Conservation (phyloP, 2,113 vertebrate genomes). For the Desmodus rotundus region DNA sequence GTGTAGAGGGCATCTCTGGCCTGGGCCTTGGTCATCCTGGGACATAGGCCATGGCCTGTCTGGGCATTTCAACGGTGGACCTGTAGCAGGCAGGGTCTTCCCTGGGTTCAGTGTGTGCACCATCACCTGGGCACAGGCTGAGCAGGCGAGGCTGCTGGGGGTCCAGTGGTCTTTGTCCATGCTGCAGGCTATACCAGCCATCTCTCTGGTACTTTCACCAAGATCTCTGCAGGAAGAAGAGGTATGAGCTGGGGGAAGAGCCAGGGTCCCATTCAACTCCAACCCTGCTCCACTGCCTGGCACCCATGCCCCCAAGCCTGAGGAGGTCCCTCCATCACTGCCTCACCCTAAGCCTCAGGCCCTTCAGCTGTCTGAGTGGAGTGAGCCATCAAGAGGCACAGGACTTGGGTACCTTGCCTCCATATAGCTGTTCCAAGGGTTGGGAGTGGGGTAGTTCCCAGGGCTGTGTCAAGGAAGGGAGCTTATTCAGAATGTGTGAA, state of each 20-base stretch:
- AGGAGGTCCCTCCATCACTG: neutral
- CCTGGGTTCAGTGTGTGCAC: conserved; percentile 19
- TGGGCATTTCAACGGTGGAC: neutral
- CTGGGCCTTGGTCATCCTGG: conserved; percentile 54
- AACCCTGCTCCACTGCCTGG: neutral
- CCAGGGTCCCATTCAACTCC: neutral
- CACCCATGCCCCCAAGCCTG: neutral
- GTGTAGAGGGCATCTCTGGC: neutral
- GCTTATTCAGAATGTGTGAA: neutral
- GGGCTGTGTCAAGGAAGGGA: neutral
- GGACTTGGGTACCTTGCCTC: neutral
- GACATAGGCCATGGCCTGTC: conserved; percentile 17
- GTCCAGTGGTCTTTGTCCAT: conserved; percentile 31
- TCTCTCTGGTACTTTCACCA: neutral
- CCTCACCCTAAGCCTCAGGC: neutral
- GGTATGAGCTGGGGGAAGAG: neutral
- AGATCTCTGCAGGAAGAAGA: conserved; percentile 58
- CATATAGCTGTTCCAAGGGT: neutral
- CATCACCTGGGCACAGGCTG: neutral
- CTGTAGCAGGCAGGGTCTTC: conserved; percentile 46
- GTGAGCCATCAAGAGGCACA: neutral
- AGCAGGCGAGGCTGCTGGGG: neutral
- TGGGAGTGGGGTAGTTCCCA: neutral
- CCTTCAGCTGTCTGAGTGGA: neutral
- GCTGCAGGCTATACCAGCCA: neutral